Conservation (phyloP, 1,140 invertebrate genomes). For the Brachionus manjavacas region DNA sequence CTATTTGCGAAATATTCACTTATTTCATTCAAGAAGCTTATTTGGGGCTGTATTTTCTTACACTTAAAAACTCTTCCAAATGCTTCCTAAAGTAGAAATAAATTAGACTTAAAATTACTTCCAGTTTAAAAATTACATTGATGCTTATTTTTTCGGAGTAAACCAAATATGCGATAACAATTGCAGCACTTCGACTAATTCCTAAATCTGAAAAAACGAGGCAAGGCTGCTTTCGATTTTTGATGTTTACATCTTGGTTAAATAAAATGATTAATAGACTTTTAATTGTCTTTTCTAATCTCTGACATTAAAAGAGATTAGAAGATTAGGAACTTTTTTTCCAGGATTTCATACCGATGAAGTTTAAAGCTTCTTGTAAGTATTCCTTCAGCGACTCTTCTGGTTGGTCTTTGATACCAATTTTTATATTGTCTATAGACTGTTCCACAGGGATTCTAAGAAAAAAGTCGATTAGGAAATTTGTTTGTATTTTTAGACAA, state of each 20-base stretch:
- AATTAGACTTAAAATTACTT: not conserved
- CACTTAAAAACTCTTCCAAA: not conserved
- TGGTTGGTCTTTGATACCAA: slow-evolving; percentile 50
- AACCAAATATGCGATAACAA: slow-evolving; percentile 55
- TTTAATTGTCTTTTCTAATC: not conserved
- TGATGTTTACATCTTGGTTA: slow-evolving; percentile 24
- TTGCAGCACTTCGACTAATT: slow-evolving; percentile 50
- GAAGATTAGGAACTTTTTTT: not conserved
- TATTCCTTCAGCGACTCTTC: slow-evolving; percentile 50
- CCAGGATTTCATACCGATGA: slow-evolving; percentile 49
- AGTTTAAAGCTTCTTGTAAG: slow-evolving; percentile 51
- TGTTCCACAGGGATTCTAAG: not conserved
- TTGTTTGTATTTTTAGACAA: not conserved
- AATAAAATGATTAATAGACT: not conserved
- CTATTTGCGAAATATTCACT: not conserved
- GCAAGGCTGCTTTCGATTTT: slow-evolving; percentile 47
- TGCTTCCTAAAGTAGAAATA: not conserved
- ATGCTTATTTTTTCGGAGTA: slow-evolving; percentile 42
- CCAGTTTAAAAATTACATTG: not conserved
- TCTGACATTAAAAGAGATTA: not conserved
- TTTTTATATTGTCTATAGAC: slow-evolving; percentile 4
- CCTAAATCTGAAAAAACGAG: slow-evolving; percentile 53
- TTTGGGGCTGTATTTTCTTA: slow-evolving; percentile 38
- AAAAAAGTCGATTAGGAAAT: not conserved
- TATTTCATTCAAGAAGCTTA: slow-evolving; percentile 5